Evolutionary conservation across 2,113 vertebrate genomes (phyloP).

Genomic region (Pterophyllum scalare): DNA sequence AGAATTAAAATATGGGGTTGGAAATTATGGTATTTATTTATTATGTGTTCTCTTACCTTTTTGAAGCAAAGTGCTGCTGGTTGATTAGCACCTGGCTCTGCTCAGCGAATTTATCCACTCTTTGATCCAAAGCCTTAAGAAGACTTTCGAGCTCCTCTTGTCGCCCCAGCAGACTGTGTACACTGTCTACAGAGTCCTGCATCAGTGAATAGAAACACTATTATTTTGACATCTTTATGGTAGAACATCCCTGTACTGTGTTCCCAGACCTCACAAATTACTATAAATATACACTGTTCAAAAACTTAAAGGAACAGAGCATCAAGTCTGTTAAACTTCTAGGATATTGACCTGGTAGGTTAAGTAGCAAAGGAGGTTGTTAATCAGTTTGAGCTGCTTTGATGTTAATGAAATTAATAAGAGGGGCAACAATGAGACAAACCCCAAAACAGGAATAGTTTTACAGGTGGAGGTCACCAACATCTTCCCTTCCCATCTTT

Average conservation of each 20-base stretch:
- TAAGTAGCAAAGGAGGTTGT: no score
- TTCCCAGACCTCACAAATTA: background rate
- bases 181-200: constrained; percentile 85
- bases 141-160: constrained; percentile 85
- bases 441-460: no score
- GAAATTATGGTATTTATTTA: background rate
- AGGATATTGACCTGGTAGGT: no score
- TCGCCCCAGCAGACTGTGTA: constrained; percentile 82
- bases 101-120: constrained; percentile 75
- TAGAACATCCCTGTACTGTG: background rate
- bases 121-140: constrained; percentile 79
- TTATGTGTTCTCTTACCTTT: constrained; percentile 67
- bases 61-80: constrained; percentile 77
- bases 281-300: background rate
- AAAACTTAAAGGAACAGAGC: no score
- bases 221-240: background rate
- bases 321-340: no score
- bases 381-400: no score
- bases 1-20: background rate
- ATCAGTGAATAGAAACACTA: background rate
- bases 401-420: no score
- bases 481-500: no score
- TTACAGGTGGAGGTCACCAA: no score
- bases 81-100: constrained; percentile 76
- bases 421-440: no score